Evolutionary conservation across 2,113 vertebrate species (phyloP).

Genomic region (Hemicordylus capensis): DNA sequence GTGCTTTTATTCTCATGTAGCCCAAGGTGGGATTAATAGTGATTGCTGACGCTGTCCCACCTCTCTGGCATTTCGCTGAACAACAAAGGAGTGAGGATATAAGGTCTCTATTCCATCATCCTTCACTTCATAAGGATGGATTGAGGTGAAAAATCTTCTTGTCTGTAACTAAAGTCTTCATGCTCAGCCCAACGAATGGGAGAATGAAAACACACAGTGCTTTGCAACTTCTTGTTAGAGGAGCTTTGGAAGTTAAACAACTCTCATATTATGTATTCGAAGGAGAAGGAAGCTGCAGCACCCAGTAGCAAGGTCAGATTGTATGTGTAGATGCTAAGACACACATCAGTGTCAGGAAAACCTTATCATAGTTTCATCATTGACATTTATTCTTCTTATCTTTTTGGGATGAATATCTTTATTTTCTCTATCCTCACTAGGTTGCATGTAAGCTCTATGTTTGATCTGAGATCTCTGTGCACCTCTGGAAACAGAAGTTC

Average conservation of each 20-base stretch:
- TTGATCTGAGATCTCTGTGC: constrained; percentile 13
- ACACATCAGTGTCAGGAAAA: not conserved
- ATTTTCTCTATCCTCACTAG: not conserved
- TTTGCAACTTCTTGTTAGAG: not conserved
- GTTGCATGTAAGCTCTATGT: not conserved
- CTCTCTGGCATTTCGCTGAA: not conserved
- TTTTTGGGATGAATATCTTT: constrained; percentile 11
- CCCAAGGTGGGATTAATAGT: not conserved
- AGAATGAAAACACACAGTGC: not conserved
- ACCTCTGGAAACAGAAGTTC: constrained; percentile 9
- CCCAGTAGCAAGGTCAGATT: not conserved
- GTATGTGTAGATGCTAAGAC: not conserved
- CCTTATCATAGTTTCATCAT: not conserved
- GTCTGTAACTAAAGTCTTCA: not conserved
- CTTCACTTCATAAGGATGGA: not conserved
- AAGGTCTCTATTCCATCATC: not conserved
- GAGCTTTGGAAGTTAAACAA: constrained; percentile 5
- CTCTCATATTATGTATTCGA: not conserved
- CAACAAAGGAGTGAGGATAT: not conserved
- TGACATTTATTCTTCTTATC: constrained; percentile 24
- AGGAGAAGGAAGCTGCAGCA: not conserved
- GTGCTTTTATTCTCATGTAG: not conserved
- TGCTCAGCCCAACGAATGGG: not conserved
- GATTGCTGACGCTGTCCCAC: not conserved
- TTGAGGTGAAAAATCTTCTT: not conserved